Conservation (phyloP, 2,113 vertebrate species). For the Cyanocitta stelleri region DNA sequence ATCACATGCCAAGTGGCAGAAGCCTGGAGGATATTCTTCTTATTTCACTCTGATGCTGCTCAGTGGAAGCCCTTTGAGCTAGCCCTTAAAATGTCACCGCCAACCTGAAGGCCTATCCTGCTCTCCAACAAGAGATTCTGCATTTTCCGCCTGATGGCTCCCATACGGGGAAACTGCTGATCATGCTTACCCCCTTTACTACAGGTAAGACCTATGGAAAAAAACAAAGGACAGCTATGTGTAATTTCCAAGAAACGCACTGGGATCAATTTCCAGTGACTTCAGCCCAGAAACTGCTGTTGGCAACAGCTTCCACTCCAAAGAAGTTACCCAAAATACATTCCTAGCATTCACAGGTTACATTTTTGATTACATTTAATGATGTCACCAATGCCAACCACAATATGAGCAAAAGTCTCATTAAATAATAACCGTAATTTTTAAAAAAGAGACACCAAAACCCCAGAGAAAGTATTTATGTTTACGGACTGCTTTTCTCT, state of each 20-base stretch:
- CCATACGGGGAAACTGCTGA: background rate
- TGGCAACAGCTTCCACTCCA: background rate
- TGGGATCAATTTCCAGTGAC: background rate
- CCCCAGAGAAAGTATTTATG: background rate
- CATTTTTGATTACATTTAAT: background rate
- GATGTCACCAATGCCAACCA: background rate
- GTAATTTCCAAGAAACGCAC: background rate
- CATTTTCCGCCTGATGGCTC: background rate
- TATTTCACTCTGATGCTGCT: background rate
- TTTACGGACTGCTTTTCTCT: background rate
- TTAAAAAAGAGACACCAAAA: background rate
- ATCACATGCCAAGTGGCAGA: background rate
- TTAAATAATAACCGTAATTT: background rate
- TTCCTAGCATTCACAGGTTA: background rate
- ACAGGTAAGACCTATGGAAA: background rate
- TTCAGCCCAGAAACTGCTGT: background rate
- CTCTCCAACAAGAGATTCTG: background rate
- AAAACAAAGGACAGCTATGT: background rate
- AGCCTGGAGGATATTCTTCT: background rate
- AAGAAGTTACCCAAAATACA: background rate
- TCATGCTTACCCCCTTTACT: fast-evolving
- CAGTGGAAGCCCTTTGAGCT: background rate
- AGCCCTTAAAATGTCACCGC: background rate
- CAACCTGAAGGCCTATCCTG: background rate
- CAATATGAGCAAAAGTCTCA: background rate